Evolutionary conservation across 2,888 invertebrate genomes (phyloP).

Genomic region (Choristoneura rosaceana): DNA sequence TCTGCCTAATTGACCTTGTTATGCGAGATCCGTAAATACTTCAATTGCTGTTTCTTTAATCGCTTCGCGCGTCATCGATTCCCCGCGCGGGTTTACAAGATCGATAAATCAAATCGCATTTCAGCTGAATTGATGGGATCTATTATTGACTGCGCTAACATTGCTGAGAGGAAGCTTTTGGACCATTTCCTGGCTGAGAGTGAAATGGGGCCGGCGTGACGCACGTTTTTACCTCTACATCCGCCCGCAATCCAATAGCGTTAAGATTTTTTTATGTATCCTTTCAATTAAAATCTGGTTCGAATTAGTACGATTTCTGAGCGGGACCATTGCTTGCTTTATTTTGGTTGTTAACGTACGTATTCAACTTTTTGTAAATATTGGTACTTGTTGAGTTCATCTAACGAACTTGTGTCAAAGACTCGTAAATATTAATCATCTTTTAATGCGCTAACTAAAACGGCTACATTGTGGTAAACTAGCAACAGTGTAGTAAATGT

Average conservation of each 20-base stretch:
- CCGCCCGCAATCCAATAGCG: constrained; percentile 68
- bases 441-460: neutral
- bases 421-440: constrained; percentile 1
- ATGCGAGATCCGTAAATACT: constrained; percentile 20
- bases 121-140: constrained; percentile 64
- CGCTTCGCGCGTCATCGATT: constrained; percentile 55
- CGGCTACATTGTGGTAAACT: neutral
- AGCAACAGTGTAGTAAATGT: constrained; percentile 19
- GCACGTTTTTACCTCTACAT: constrained; percentile 74
- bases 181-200: constrained; percentile 77
- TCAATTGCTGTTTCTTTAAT: constrained; percentile 18
- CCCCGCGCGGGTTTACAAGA: constrained; percentile 62
- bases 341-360: neutral
- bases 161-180: constrained; percentile 76
- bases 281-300: constrained; percentile 51
- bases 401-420: neutral
- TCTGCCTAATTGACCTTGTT: constrained; percentile 44
- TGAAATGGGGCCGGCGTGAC: constrained; percentile 80
- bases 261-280: constrained; percentile 58
- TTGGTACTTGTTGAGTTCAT: neutral
- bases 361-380: neutral
- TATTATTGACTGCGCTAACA: constrained; percentile 81
- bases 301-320: constrained; percentile 24
- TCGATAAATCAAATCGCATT: constrained; percentile 61
- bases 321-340: neutral